Evolutionary conservation across 2,113 vertebrate species (phyloP), one percentile per base, ranked within the genome.

Genomic region (Zapornia atra): DNA sequence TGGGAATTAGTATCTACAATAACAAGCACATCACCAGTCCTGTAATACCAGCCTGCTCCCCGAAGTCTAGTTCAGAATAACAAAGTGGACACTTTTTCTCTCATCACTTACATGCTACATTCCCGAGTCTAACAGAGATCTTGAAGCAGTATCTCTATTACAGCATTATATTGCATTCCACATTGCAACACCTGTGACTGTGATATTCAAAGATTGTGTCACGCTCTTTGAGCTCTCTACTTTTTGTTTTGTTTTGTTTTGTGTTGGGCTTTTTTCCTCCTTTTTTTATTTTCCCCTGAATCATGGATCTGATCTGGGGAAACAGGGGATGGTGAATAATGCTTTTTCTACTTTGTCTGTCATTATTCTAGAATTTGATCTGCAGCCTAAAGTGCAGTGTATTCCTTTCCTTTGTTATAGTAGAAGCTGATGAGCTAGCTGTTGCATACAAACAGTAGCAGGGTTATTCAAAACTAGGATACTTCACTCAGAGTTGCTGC

Each of bases 271-370:
- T 46, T 46, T 31, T 17, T 16, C 3, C 3, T 3, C 5, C 2
- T 12, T 12, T 5, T 5, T 20, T 48, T 7, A 3, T 3, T 5
- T 9, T 1, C 2, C 9, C 12, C 14, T 7, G 18, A 61, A 31
- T 65, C 21, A 31, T 1, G 0, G 19, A 14, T 51, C 21, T 51
- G 29, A 19, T 9, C 19, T 46, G 34, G 6, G 15, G 38, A 51
- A 87, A 9, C 8, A 53, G 10, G 6, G 5, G 2, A 6, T 1
- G 5, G n/a, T 36, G 13, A 84, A 34, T 48, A 33, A 3, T 70
- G 11, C 2, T 83, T 61, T 61, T 82, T 60, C 36, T 54, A 2
- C 22, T 70, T 71, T 83, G 29, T 15, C 24, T 66, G 22, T 20
- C 7, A 0, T 24, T 78, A 60, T 59, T 26, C 12, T 56, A 64